Percentiles rank a stretch among this genome's conserved stretches.
These are phyloP conservation scores for Proterorhinus semilunaris DNA, from an alignment of 2,113 vertebrate genomes.

Conservation along the genomic window DNA sequence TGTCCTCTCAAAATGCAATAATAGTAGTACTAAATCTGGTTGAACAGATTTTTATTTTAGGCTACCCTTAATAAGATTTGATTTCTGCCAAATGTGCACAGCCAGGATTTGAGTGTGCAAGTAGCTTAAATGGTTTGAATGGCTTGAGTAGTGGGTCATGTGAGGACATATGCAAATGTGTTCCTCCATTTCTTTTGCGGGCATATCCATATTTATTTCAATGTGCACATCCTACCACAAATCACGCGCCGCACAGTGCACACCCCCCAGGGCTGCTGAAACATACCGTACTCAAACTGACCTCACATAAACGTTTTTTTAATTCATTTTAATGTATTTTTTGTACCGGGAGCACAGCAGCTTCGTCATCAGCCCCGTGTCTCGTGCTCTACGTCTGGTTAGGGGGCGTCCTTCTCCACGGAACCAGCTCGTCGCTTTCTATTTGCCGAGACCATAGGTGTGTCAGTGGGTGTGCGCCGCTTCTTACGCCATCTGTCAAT, in stretches of 20 bases:
- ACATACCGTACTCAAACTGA: not conserved
- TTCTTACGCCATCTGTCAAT: slow-evolving; percentile 41
- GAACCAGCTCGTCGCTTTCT: slow-evolving; percentile 20
- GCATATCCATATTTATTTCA: no score
- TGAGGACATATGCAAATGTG: slow-evolving; percentile 9
- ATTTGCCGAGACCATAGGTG: slow-evolving; percentile 77
- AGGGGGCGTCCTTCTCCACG: slow-evolving; percentile 55
- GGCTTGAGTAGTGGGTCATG: slow-evolving; percentile 1
- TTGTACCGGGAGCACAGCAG: no score
- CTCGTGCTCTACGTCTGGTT: slow-evolving; percentile 14
- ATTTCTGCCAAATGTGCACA: not conserved
- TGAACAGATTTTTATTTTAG: no score
- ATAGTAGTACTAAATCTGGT: no score
- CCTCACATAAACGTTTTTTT: not conserved
- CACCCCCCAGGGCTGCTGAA: not conserved
- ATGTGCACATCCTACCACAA: not conserved
- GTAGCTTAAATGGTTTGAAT: not conserved
- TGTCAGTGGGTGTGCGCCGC: slow-evolving; percentile 66
- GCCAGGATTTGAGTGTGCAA: not conserved
- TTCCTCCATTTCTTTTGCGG: not conserved
- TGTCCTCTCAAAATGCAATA: no score
- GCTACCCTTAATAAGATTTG: not conserved
- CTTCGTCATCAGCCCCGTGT: not conserved
- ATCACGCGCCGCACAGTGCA: not conserved
- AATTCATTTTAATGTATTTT: no score